Percentiles rank a stretch among this genome's conserved stretches.
These are phyloP conservation scores for Notarius quadriscutis DNA, from an alignment of 2,113 vertebrate species.

Conservation along the genomic window DNA sequence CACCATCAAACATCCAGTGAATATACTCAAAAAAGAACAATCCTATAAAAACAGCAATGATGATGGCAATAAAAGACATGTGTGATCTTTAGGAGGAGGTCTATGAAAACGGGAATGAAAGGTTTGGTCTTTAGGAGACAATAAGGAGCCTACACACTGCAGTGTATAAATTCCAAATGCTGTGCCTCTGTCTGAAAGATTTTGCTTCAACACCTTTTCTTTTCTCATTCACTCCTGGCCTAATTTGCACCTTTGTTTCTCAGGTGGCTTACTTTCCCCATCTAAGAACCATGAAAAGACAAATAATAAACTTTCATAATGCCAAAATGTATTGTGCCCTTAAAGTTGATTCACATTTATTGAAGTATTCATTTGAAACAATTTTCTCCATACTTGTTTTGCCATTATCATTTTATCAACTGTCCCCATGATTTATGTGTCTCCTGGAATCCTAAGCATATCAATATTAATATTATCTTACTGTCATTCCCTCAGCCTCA, in stretches of 20 bases:
- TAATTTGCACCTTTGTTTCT: not conserved
- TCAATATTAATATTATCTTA: conserved; percentile 44
- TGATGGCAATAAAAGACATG: not conserved
- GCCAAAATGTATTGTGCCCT: not conserved
- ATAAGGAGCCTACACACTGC: not conserved
- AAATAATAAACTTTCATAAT: conserved; percentile 10
- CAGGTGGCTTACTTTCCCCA: not conserved
- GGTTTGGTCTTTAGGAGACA: not conserved
- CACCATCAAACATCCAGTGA: not conserved
- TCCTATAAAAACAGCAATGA: not conserved
- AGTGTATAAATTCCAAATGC: not conserved
- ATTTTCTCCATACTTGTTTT: conserved; percentile 19
- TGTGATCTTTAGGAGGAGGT: not conserved
- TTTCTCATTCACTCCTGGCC: not conserved
- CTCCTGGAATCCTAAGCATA: conserved; percentile 23
- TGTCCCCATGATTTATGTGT: conserved; percentile 33
- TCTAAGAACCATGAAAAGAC: conserved; percentile 4
- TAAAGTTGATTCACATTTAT: not conserved
- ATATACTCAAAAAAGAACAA: not conserved
- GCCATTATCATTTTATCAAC: conserved; percentile 8
- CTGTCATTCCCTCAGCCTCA: conserved; percentile 41
- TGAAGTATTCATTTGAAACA: conserved; percentile 38
- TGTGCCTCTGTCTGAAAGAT: not conserved
- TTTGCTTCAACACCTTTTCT: not conserved
- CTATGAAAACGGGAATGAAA: not conserved